Evolutionary conservation across 2,113 vertebrate species (phyloP), one percentile per base, ranked within the genome.

Genomic region (Argyrosomus japonicus): DNA sequence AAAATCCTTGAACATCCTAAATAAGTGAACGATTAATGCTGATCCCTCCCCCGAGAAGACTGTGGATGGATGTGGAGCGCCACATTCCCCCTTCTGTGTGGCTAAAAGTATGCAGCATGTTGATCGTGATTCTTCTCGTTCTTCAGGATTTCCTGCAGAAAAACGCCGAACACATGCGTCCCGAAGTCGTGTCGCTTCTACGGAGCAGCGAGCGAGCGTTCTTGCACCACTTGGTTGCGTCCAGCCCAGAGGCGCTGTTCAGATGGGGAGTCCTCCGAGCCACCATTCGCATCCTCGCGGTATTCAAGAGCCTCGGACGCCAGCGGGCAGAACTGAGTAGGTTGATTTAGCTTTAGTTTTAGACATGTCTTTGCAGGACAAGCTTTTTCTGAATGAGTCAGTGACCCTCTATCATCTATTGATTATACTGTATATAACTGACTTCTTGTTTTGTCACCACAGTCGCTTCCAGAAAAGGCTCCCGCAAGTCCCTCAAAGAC

Each of bases 191-290:
- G 13, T 96, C 96, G 0, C 94, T 99, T 12, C 95, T 99, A 0
- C 95, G 97, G 3, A 95, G 97, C 93, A 99, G 98, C 0, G 94
- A 97, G 90, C 96, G 95, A 3, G 92, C 96, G 0, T 99, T 97
- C 0, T 91, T 99, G 68, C 96, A 97, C 23, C 95, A 97, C 90
- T 95, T 99, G 79, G 96, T 98, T 0, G 95, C 97, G 2, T 96
- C 97, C 91, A 96, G 97, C 61, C 98, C 97, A 0, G 96, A 97
- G 10, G 97, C 98, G 0, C 93, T 97, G 74, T 99, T 99, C 94
- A 96, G 98, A 70, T 99, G 98, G 98, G 97, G 97, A 0, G 94
- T 98, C 72, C 96, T 99, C 15, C 95, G 98, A 2, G 97, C 98
- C 0, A 95, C 95, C 14, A 61, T 99, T 64, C 95, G 88, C 2